Evolutionary conservation across 2,113 vertebrate genomes (phyloP).

Genomic region (Osmerus mordax): DNA sequence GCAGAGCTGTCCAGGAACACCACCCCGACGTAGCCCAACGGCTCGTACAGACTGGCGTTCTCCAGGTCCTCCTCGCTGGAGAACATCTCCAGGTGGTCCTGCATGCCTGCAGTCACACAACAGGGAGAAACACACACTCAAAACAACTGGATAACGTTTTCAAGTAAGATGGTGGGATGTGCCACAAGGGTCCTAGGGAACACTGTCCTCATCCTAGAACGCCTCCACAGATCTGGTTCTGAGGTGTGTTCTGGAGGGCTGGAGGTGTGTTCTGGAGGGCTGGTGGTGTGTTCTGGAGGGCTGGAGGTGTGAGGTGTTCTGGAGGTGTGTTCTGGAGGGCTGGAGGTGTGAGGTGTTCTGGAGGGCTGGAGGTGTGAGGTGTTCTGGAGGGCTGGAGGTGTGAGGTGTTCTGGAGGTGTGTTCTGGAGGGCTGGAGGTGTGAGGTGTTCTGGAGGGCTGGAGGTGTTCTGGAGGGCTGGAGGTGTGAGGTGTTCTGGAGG

Average conservation of each 20-base stretch:
- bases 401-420: neutral
- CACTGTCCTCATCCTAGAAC: no score
- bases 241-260: neutral
- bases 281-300: neutral
- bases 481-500: neutral
- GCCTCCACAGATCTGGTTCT: neutral
- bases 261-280: neutral
- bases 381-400: neutral
- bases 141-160: no score
- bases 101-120: conserved; percentile 42
- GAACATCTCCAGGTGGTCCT: conserved; percentile 66
- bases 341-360: neutral
- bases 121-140: neutral
- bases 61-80: conserved; percentile 73
- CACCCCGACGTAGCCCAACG: conserved; percentile 67
- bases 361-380: neutral
- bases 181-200: no score
- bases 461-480: no score
- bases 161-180: no score
- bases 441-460: neutral
- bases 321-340: neutral
- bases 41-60: conserved; percentile 55
- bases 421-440: neutral
- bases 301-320: neutral
- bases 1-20: conserved; percentile 74